These are phyloP conservation scores for Cydia pomonella DNA, from an alignment of 1,140 invertebrate species.

Conservation along the genomic window DNA sequence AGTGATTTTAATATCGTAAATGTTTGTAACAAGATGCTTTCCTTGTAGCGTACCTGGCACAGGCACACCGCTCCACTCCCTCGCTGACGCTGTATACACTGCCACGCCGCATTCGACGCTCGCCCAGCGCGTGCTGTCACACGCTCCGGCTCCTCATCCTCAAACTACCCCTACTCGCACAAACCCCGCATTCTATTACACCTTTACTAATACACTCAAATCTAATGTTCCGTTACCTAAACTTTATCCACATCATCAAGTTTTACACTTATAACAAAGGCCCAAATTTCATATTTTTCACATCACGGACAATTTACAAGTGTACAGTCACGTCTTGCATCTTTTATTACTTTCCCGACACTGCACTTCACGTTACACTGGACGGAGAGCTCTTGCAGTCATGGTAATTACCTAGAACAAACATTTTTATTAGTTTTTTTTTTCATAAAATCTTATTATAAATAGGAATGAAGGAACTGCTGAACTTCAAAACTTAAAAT, in stretches of 20 bases:
- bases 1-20: no score
- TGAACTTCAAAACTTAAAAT: no score
- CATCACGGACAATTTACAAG: conserved; percentile 8
- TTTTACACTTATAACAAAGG: conserved; percentile 5
- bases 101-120: conserved; percentile 68
- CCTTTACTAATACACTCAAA: conserved; percentile 19
- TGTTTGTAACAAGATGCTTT: not conserved
- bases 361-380: conserved; percentile 29
- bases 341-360: conserved; percentile 11
- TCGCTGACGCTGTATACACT: conserved; percentile 75
- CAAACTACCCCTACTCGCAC: conserved; percentile 33
- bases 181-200: conserved; percentile 1
- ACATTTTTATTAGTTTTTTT: conserved; percentile 4
- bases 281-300: conserved; percentile 9
- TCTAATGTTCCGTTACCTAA: not conserved
- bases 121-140: conserved; percentile 46
- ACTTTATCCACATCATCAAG: conserved; percentile 20
- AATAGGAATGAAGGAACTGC: not conserved
- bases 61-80: conserved; percentile 74
- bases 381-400: conserved; percentile 10
- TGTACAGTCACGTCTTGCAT: conserved; percentile 9
- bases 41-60: conserved; percentile 55
- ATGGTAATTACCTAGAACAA: conserved; percentile 13
- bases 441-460: not conserved
- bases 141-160: conserved; percentile 45